These are phyloP conservation scores for Zaprionus capensis DNA, from an alignment of 1,140 invertebrate species.

Conservation along the genomic window DNA sequence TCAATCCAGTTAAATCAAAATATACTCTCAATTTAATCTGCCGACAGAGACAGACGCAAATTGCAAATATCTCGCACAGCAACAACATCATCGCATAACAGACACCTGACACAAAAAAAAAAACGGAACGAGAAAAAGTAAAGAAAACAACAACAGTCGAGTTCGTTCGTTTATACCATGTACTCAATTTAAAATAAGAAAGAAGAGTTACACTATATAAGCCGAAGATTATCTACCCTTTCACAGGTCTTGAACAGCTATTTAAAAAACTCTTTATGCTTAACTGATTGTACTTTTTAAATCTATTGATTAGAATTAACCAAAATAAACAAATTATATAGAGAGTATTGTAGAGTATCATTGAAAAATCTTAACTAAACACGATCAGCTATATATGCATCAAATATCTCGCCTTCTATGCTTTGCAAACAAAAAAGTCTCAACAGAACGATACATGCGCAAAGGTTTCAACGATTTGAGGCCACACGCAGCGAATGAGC, in stretches of 20 bases:
- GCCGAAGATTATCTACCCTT: background rate
- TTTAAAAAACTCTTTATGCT: no score
- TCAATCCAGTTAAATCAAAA: background rate
- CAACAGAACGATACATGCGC: constrained; percentile 38
- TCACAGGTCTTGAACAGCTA: background rate
- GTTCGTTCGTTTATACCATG: background rate
- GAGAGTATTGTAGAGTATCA: no score
- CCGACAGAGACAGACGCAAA: background rate
- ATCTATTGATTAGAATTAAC: no score
- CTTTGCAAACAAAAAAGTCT: background rate
- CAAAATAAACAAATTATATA: no score
- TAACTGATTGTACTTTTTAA: no score
- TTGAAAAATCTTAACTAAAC: no score
- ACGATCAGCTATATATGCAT: no score
- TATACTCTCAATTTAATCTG: constrained; percentile 6
- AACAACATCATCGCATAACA: constrained; percentile 17
- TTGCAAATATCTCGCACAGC: constrained; percentile 4
- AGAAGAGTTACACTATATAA: background rate
- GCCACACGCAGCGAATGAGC: constrained; percentile 69
- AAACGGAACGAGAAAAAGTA: constrained; percentile 5
- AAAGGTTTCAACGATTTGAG: constrained; percentile 43
- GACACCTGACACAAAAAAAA: constrained; percentile 8
- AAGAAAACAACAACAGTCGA: background rate
- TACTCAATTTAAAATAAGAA: background rate
- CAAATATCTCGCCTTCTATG: no score